Base-by-base conservation (phyloP, 2,888 invertebrate genomes). In the Peribatodes rhomboidaria region DNA sequence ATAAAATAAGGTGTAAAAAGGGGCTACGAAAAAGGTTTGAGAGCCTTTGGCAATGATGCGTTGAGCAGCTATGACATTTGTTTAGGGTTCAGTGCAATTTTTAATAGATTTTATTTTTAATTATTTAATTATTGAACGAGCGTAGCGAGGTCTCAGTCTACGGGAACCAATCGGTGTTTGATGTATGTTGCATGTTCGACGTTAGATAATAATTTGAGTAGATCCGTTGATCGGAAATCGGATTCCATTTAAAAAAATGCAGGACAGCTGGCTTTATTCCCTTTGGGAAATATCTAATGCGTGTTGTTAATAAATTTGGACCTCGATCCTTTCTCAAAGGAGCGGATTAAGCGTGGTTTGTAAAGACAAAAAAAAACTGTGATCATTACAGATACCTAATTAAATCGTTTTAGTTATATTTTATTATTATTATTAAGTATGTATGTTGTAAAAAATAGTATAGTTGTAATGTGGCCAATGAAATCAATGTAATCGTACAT, bases 21-120 rank as follows among this genome's bases (percentile, higher is more conserved):
- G 46, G 46, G 11, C 13, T 0, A 7, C 13, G n/a, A 13, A 6
- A 11, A 49, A 49, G 37, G 35, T 1, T 50, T 50, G 33, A 49
- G 49, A 49, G n/a, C 13, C 20, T 16, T 31, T 20, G 11, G 20
- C 14, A 47, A 47, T 31, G 14, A 47, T 10, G 35, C 20, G 20
- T 18, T 13, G 35, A 37, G 14, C 49, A 31, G 20, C 16, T 14
- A 31, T 35, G 35, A 35, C 18, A n/a, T n/a, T 27, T 50, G 33
- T 35, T 35, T 18, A 50, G 50, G 50, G 35, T 37, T 50, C 50
- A 35, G 50, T 50, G 50, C 50, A 56, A 50, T 56, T 68, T 49
- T 42, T 18, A 42, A 4, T 49, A 49, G 47, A 14, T 31, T 14
- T 31, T 35, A 47, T 14, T 14, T 31, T 31, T 14, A 14, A 20